Percentiles rank a stretch among this genome's conserved stretches.
Conservation (phyloP, 2,888 invertebrate species). For the Morpho achilles region DNA sequence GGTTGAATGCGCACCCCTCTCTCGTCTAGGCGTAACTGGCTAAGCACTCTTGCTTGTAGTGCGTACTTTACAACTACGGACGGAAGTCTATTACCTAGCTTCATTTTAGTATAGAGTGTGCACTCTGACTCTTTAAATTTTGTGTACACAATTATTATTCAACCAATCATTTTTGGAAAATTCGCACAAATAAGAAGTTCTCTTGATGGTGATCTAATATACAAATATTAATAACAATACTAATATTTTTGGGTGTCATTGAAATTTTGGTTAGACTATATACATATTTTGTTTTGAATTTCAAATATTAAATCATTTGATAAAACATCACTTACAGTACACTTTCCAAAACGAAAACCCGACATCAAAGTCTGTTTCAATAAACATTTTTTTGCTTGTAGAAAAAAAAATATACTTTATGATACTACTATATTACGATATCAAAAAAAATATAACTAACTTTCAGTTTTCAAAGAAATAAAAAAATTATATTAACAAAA, state of each 20-base stretch:
- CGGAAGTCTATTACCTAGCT: slow-evolving; percentile 24
- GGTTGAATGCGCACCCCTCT: slow-evolving; percentile 64
- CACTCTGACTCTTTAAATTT: slow-evolving; percentile 14
- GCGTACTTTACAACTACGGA: slow-evolving; percentile 29
- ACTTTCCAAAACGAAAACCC: no score
- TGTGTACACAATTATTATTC: neutral
- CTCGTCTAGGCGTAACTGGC: slow-evolving; percentile 33
- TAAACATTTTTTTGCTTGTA: no score
- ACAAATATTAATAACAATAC: neutral
- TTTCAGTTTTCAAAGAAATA: no score
- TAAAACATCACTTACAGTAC: no score
- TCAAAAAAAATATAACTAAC: no score
- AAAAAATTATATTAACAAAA: no score
- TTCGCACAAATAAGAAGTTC: no score
- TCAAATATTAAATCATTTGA: no score
- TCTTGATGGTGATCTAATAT: neutral
- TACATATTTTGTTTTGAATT: neutral
- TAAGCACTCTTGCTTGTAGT: slow-evolving; percentile 25
- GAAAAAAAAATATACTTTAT: no score
- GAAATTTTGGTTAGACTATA: neutral
- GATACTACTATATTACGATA: no score
- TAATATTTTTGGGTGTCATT: neutral
- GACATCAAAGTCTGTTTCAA: no score
- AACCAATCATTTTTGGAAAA: neutral
- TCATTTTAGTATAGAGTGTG: slow-evolving; percentile 20